Evolutionary conservation across 2,113 vertebrate species (phyloP).

Genomic region (Colinus virginianus): DNA sequence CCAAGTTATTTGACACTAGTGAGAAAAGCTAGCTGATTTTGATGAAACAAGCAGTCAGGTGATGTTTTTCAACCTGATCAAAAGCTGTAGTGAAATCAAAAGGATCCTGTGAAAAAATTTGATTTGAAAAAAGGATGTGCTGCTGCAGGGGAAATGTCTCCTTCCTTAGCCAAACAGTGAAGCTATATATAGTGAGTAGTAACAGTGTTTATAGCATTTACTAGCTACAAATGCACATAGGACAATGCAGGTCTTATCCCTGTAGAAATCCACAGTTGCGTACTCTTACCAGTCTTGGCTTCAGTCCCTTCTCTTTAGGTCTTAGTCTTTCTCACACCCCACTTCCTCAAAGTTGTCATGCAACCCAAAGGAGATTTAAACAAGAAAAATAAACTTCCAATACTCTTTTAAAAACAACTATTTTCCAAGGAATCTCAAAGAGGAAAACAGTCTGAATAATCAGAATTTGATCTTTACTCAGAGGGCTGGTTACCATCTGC

Average conservation of each 20-base stretch:
- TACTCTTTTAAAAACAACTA: background rate
- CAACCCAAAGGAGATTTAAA: background rate
- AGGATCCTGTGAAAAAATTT: background rate
- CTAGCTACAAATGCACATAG: background rate
- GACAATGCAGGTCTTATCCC: background rate
- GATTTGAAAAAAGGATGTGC: background rate
- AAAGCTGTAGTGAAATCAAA: slow-evolving; percentile 14
- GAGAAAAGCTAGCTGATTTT: background rate
- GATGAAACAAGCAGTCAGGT: background rate
- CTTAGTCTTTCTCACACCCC: background rate
- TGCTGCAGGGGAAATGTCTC: background rate
- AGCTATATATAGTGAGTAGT: background rate
- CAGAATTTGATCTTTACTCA: background rate
- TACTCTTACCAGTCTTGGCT: background rate
- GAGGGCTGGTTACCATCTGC: background rate
- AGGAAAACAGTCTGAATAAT: background rate
- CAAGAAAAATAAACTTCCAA: background rate
- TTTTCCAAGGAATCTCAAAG: background rate
- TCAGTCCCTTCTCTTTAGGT: background rate
- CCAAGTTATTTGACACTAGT: background rate
- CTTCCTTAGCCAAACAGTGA: background rate
- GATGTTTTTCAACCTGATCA: background rate
- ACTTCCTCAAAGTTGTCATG: background rate
- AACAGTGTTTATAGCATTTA: background rate
- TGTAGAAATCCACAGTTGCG: background rate